Conservation (phyloP, 2,113 vertebrate species). For the Hippocampus comes region DNA sequence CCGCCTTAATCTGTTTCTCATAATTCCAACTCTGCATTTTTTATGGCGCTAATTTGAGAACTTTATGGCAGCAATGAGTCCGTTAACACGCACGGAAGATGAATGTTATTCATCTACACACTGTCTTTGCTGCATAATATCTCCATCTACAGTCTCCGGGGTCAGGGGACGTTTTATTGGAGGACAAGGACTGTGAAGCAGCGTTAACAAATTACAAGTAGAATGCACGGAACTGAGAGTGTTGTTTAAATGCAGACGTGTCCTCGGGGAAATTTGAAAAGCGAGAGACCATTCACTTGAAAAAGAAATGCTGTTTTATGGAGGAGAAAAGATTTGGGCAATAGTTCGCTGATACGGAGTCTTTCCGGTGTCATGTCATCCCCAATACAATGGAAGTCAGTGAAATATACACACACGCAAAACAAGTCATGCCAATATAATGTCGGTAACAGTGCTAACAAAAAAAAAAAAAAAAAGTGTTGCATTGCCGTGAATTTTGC, state of each 20-base stretch:
- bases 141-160: background rate
- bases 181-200: background rate
- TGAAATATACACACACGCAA: too few relatives aligned
- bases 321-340: background rate
- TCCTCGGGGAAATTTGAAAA: conserved; percentile 3
- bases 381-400: background rate
- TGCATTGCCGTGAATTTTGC: too few relatives aligned
- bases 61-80: background rate
- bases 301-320: background rate
- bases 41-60: background rate
- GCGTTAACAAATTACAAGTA: background rate
- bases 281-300: background rate
- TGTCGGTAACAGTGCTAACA: too few relatives aligned
- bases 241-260: background rate
- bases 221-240: background rate
- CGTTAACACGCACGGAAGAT: background rate
- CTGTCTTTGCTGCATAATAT: background rate
- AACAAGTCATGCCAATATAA: too few relatives aligned
- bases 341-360: background rate
- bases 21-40: background rate
- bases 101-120: background rate
- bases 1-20: background rate
- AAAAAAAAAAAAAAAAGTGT: too few relatives aligned
- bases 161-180: background rate
- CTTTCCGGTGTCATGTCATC: background rate